Evolutionary conservation across 2,113 vertebrate species (phyloP), one percentile per base, ranked within the genome.

Genomic region (Oenanthe oenanthe): DNA sequence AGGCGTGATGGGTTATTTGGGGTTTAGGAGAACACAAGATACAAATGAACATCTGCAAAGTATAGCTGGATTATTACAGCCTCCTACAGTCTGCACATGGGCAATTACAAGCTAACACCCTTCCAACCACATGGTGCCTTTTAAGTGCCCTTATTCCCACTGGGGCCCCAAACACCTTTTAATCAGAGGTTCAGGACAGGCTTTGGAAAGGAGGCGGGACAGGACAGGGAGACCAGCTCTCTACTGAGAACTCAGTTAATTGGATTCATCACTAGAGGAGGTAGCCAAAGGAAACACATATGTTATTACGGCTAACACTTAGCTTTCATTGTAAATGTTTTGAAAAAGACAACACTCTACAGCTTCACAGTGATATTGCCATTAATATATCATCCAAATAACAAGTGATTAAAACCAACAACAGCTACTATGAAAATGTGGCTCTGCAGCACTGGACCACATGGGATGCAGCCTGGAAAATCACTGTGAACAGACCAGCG

Each of bases 341-440:
- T 13, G 38, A 53, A n/a, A 84, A 91, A 91, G 72, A 88, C 78
- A 92, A 80, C 53, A 24, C 36, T 66, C 36, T 9, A 36, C 58
- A 86, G 63, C 61, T 80, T 96, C 57, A 11, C 60, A 32, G 68
- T 93, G 92, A 94, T 81, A 66, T 62, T 71, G 73, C 83, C 92
- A 50, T 87, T 93, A 85, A 94, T 78, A 58, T 32, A 85, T 60
- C 88, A 85, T 67, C 75, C 5, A 1, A 86, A 45, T 63, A 90
- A 77, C 79, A 80, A 95, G 85, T 29, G 78, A 90, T 93, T 88
- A 86, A 93, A 95, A 36, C 67, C 62, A 94, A 85, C 93, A 92
- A n/a, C 75, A 88, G 88, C 88, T 43, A 62, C 78, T 43, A 36
- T 4, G 36, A 88, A 91, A 83, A 70, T 17, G 85, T 12, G 71